Evolutionary conservation across 2,797 vertebrate genomes (phyloP), one percentile per base, ranked within the genome.

Genomic region (Rhadinocentrus ornatus): DNA sequence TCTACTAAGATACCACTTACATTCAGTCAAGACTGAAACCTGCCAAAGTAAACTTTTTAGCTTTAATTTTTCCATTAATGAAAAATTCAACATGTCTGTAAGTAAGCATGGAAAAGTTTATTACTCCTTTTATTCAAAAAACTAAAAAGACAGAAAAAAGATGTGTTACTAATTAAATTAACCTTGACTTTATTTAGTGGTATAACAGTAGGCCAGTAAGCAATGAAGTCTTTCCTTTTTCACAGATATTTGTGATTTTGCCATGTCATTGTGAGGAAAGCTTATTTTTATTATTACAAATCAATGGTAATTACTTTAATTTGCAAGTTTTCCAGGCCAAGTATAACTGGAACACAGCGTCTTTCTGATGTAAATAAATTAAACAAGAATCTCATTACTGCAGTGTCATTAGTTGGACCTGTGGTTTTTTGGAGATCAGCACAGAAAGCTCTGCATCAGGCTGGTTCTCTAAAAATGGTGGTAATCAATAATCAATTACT

Each of bases 1-100:
- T 81, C 69, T 69, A 53, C 24, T 41, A 75, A 81, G 67, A 76
- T 48, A 34, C 32, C 5, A 27, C 69, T 75, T 64, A 80, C n/a
- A 75, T 71, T 77, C 44, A 53, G 66, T 52, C 12, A 58, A 35
- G 35, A 26, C 24, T 8, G 6, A 62, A 63, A 46, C 20, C 13
- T 9, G 27, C 48, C n/a, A 13, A 77, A 67, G 37, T 22, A 46
- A 10, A n/a, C 46, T 31, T n/a, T n/a, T n/a, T 3, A 29, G 3
- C 29, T 29, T 29, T 29, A 6, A 32, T 32, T 8, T 32, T 18
- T 18, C 8, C 65, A 73, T 39, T 20, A 22, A 3, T 44, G 31
- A 12, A 61, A 53, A 24, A 27, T 4, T 2, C 3, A 0, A 52
- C 3, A 18, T 46, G 44, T 1, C 44, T n/a, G 2, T 22, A 22